A percentile compares a stretch with the other conserved stretches of the same genome.
These are phyloP conservation scores for Laticauda laticaudata DNA, from an alignment of 2,113 vertebrate species.

Conservation along the genomic window DNA sequence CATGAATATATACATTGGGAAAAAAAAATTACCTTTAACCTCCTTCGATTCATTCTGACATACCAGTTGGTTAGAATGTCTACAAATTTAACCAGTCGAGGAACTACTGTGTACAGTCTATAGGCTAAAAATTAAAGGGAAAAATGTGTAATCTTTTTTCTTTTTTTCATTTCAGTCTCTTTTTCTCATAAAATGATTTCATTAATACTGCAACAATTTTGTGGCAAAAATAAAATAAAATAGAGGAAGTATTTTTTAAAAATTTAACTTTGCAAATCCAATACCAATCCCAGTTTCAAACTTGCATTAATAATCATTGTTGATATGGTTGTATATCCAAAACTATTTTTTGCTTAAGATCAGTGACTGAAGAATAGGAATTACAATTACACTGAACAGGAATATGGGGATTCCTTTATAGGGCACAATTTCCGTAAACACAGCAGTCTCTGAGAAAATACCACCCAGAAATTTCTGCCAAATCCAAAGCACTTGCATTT, in stretches of 20 bases:
- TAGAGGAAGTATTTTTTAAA: not conserved
- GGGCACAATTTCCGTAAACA: not conserved
- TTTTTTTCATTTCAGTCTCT: not conserved
- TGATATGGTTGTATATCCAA: not conserved
- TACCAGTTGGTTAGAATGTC: constrained; percentile 99
- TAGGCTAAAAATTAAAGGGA: constrained; percentile 75
- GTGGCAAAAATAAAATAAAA: not conserved
- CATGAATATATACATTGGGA: not conserved
- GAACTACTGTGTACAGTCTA: constrained; percentile 93
- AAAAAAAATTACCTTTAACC: constrained; percentile 84
- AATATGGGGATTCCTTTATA: not conserved
- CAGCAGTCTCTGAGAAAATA: not conserved
- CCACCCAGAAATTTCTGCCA: not conserved
- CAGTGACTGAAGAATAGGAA: not conserved
- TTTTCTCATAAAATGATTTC: not conserved
- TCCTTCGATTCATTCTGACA: constrained; percentile 91
- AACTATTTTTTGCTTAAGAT: not conserved
- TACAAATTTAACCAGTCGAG: constrained; percentile 93
- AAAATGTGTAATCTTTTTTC: not conserved
- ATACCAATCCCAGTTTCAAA: not conserved
- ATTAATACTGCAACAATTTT: not conserved
- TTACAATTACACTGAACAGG: not conserved
- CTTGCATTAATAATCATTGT: not conserved
- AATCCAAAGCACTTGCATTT: not conserved
- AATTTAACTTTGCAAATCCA: not conserved